phyloP scores from a whole-genome alignment of 2,797 vertebrate species.

The Heterohyrax brucei region DNA sequence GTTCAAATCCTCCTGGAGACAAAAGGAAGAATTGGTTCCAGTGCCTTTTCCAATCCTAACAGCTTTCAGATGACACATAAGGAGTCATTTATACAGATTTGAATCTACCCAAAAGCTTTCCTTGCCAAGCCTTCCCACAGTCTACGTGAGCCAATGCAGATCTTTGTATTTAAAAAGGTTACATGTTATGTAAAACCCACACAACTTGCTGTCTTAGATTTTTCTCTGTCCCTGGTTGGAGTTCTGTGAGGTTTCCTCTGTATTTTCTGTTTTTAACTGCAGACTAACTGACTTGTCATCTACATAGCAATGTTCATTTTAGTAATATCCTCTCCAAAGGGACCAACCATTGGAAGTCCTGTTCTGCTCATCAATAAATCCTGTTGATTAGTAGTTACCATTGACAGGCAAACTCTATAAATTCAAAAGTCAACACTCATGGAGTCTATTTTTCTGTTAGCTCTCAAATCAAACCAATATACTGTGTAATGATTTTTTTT shows the following conservation, averaged over 20 bases:
- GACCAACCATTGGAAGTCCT: background rate
- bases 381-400: background rate
- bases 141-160: constrained; percentile 85
- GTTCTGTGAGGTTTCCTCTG: constrained; percentile 73
- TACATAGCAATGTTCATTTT: constrained; percentile 62
- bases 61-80: constrained; percentile 88
- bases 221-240: constrained; percentile 77
- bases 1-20: constrained; percentile 86
- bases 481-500: background rate
- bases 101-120: constrained; percentile 84
- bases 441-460: background rate
- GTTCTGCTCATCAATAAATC: background rate
- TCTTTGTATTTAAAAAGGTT: constrained; percentile 87
- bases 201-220: constrained; percentile 80
- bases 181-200: constrained; percentile 87
- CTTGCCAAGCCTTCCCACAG: constrained; percentile 87
- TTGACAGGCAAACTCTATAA: background rate
- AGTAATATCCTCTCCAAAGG: constrained; percentile 10
- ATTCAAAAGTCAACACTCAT: constrained; percentile 29
- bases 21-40: constrained; percentile 87
- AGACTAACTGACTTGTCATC: constrained; percentile 58
- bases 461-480: constrained; percentile 41
- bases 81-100: constrained; percentile 86
- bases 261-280: constrained; percentile 62
- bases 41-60: constrained; percentile 87